Evolutionary conservation across 2,888 invertebrate species (phyloP).

Genomic region (Aradus depressus): DNA sequence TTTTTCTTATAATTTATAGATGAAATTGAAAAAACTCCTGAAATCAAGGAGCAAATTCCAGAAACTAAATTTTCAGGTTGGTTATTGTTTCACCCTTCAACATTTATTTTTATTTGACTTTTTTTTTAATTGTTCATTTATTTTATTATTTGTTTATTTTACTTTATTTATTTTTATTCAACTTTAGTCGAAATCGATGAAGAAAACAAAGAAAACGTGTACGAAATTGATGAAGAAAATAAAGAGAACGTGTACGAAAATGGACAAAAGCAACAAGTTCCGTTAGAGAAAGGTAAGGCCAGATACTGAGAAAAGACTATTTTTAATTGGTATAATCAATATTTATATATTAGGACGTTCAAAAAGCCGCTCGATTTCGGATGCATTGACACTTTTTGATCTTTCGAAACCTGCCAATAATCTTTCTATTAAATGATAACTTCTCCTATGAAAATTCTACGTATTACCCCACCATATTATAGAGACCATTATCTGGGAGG

Average conservation of each 20-base stretch:
- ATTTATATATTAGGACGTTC: no score
- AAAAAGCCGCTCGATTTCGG: no score
- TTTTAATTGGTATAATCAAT: no score
- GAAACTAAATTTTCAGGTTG: conserved; percentile 21
- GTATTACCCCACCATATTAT: no score
- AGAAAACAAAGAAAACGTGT: conserved; percentile 27
- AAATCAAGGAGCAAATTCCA: conserved; percentile 20
- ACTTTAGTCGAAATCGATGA: conserved; percentile 17
- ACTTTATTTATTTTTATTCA: conserved; percentile 21
- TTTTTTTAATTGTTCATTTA: conserved; percentile 21
- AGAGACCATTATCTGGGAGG: no score
- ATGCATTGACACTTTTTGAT: no score
- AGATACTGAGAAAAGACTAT: no score
- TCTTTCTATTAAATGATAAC: no score
- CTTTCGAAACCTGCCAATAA: no score
- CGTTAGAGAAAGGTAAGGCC: conserved; percentile 1
- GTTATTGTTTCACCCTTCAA: conserved; percentile 7
- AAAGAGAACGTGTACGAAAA: conserved; percentile 26
- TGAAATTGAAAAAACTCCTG: conserved; percentile 22
- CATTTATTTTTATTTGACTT: conserved; percentile 6
- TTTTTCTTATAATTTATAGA: conserved; percentile 22
- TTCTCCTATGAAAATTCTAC: no score
- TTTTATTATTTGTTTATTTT: conserved; percentile 25
- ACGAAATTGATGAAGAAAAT: conserved; percentile 26
- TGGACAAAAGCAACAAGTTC: neutral